These are phyloP conservation scores for Coranthus polyacanthus DNA, from an alignment of 2,797 vertebrate species.

Conservation along the genomic window DNA sequence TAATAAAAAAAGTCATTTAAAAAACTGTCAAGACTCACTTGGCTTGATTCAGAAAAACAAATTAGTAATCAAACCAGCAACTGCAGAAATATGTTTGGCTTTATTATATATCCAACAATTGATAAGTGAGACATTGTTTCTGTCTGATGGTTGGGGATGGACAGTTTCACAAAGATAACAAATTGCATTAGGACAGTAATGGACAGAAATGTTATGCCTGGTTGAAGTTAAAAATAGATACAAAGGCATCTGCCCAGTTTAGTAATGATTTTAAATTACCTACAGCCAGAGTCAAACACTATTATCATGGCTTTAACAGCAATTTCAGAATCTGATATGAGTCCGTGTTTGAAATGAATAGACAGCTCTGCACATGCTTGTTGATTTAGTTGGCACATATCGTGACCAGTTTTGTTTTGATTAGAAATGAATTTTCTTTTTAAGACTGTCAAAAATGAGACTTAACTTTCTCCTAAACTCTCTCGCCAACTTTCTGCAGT, in stretches of 20 bases:
- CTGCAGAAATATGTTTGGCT: too few species aligned
- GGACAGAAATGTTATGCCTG: slow-evolving; percentile 7
- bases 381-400: too few species aligned
- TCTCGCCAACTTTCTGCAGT: slow-evolving; percentile 29
- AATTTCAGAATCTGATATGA: too few species aligned
- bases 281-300: background rate
- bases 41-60: background rate
- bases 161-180: slow-evolving; percentile 13
- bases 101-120: background rate
- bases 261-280: slow-evolving; percentile 22
- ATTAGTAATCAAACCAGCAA: background rate
- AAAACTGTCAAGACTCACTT: too few species aligned
- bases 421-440: background rate
- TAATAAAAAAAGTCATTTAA: too few species aligned
- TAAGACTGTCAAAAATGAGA: slow-evolving; percentile 8
- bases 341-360: too few species aligned
- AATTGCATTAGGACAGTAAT: slow-evolving; percentile 12
- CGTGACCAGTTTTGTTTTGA: slow-evolving; percentile 8
- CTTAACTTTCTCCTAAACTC: slow-evolving; percentile 26
- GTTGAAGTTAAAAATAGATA: slow-evolving; percentile 11
- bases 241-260: slow-evolving; percentile 1
- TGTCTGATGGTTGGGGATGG: background rate
- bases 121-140: too few species aligned
- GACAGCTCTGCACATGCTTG: too few species aligned
- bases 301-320: background rate